Evolutionary conservation across 2,888 invertebrate genomes (phyloP).

Genomic region (Cheilosia vulpina): DNA sequence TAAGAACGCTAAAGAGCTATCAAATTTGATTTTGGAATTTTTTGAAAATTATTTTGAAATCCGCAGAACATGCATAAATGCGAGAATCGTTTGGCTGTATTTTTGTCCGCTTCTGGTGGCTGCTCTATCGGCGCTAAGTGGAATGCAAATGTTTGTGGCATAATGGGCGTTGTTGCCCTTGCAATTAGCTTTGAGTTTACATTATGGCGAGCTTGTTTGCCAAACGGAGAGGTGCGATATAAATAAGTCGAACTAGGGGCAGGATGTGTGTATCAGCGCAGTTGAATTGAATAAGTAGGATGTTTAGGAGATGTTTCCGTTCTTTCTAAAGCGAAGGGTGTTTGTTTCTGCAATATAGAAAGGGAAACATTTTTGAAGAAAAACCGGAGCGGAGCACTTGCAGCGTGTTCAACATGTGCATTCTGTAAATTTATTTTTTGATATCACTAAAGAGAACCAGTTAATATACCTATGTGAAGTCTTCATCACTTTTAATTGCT

Average conservation of each 20-base stretch:
- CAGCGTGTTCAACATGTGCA: too few species aligned
- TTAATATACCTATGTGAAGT: too few species aligned
- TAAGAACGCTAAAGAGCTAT: slow-evolving; percentile 72
- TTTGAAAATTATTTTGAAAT: slow-evolving; percentile 22
- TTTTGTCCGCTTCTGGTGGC: not conserved
- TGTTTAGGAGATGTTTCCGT: slow-evolving; percentile 38
- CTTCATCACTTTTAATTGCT: too few species aligned
- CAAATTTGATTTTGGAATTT: slow-evolving; percentile 36
- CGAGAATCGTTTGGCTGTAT: not conserved
- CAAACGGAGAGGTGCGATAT: slow-evolving; percentile 35
- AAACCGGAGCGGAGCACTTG: too few species aligned
- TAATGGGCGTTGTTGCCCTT: slow-evolving; percentile 31
- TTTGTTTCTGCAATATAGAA: not conserved
- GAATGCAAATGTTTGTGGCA: slow-evolving; percentile 45
- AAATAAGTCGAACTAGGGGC: slow-evolving; percentile 20
- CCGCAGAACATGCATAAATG: slow-evolving; percentile 7
- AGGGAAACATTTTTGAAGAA: too few species aligned
- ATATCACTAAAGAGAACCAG: too few species aligned
- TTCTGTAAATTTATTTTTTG: too few species aligned
- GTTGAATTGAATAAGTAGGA: slow-evolving; percentile 22
- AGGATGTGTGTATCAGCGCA: slow-evolving; percentile 29
- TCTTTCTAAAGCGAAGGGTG: not conserved
- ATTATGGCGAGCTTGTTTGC: slow-evolving; percentile 50
- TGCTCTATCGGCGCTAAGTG: slow-evolving; percentile 70
- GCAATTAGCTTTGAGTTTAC: slow-evolving; percentile 58